Evolutionary conservation across 2,888 invertebrate species (phyloP).

Genomic region (Vandiemenella viatica): DNA sequence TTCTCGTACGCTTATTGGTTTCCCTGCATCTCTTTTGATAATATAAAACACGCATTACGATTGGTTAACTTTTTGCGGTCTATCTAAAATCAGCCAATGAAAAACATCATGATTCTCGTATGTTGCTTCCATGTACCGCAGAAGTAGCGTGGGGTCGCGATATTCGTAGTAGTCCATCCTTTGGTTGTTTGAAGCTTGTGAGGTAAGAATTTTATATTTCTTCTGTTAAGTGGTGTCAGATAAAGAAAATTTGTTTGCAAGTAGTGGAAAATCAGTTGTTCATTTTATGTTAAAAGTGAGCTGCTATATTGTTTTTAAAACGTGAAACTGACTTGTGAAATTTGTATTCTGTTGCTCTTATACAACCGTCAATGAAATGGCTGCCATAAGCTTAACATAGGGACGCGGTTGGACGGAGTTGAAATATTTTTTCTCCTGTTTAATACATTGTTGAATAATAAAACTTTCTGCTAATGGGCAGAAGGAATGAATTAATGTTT

Average conservation of each 20-base stretch:
- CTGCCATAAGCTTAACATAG: slow-evolving; percentile 38
- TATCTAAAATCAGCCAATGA: slow-evolving; percentile 42
- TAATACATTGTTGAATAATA: background rate
- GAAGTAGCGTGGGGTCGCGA: slow-evolving; percentile 47
- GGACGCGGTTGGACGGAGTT: slow-evolving; percentile 16
- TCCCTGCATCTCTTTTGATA: slow-evolving; percentile 4
- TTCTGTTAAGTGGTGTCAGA: slow-evolving; percentile 35
- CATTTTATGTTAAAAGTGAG: slow-evolving; percentile 21
- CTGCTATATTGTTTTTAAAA: slow-evolving; percentile 21
- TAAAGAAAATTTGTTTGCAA: slow-evolving; percentile 10
- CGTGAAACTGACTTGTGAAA: slow-evolving; percentile 26
- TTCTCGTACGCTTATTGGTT: background rate
- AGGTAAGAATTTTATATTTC: slow-evolving; percentile 44
- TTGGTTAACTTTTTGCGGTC: slow-evolving; percentile 42
- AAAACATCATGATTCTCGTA: slow-evolving; percentile 27
- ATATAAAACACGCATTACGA: slow-evolving; percentile 22
- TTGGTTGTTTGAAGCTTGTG: slow-evolving; percentile 39
- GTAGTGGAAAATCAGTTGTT: slow-evolving; percentile 24
- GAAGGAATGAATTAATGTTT: too few relatives aligned
- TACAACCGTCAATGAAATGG: slow-evolving; percentile 33
- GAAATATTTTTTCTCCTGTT: background rate
- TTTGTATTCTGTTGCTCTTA: slow-evolving; percentile 25
- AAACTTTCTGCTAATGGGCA: too few relatives aligned
- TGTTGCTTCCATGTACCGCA: slow-evolving; percentile 38
- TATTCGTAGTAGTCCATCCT: slow-evolving; percentile 43